Base-by-base conservation (phyloP, 2,113 vertebrate genomes). In the Nyctereutes procyonoides region DNA sequence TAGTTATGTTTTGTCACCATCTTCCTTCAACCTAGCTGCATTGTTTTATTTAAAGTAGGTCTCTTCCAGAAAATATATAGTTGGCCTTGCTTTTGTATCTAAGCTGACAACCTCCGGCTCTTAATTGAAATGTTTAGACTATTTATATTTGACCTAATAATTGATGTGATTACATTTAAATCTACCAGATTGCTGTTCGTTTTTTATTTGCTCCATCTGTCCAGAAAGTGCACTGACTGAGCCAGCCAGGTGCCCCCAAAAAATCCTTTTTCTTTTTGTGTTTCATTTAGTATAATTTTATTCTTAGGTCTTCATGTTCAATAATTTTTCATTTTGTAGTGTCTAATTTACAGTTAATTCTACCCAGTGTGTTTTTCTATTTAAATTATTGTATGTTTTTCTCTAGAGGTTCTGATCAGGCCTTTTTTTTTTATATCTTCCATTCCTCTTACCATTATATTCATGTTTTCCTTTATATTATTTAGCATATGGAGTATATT, bases 221-320 rank as follows among this genome's bases (percentile, higher is more conserved):
- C 43, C 6, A 43, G 7, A 43, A 43, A 43, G 43, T 43, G 7
- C 43, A 7, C 65, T 32, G 26, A 51, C 26, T 77, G 24, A 77
- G 74, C 24, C 74, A 77, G 74, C 8, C 26, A 77, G 26, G 26
- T 9, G 14, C 43, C 43, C 43, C 43, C 26, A 4, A 28, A 76
- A 76, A 48, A 51, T 76, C 73, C 73, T 51, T 80, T 83, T 76
- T 51, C 26, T 81, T 9, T 17, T 9, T 88, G 8, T 82, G 43
- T 14, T 88, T 79, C 26, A 53, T 63, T 77, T 83, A 88, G 43
- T 11, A 56, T 87, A 80, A 89, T 94, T 92, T 97, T 94, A 11
- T 56, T 88, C 11, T 30, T 80, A 30, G 19, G 16, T 32, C 35
- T 88, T 96, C 38, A 38, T 28, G 28, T 63, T 77, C 22, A 82